phyloP scores from a whole-genome alignment of 2,888 invertebrate species.

The Belgica antarctica region DNA sequence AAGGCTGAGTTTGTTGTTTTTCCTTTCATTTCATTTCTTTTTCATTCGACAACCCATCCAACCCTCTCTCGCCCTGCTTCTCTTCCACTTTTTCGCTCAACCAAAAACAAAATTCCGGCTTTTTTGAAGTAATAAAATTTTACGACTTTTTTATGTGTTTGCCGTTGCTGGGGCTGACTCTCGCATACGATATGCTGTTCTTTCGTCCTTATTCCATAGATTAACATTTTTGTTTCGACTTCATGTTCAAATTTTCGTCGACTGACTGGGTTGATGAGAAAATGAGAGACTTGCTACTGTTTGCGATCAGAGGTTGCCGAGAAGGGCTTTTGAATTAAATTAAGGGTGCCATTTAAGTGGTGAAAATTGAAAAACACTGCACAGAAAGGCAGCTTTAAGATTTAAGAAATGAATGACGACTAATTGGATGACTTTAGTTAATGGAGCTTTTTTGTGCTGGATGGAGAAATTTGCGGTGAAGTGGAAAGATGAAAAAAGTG shows the following conservation, averaged over 20 bases:
- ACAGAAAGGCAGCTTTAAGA: no score
- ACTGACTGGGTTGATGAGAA: not conserved
- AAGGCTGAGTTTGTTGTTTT: not conserved
- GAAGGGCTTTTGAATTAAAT: constrained; percentile 7
- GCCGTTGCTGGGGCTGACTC: constrained; percentile 18
- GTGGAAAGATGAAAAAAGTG: no score
- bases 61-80: constrained; percentile 3
- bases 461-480: no score
- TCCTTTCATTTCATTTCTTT: not conserved
- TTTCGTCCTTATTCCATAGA: constrained; percentile 9
- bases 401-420: no score
- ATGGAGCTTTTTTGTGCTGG: no score
- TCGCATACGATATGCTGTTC: constrained; percentile 4
- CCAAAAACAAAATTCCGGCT: constrained; percentile 9
- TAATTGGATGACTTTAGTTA: no score
- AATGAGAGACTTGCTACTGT: not conserved
- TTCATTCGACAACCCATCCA: not conserved
- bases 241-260: no score
- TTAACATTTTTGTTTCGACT: constrained; percentile 6
- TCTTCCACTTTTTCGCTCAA: constrained; percentile 1
- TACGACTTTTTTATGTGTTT: constrained; percentile 44
- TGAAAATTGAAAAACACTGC: not conserved
- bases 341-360: not conserved
- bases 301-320: not conserved
- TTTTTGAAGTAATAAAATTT: constrained; percentile 41